Conservation (phyloP, 2,888 invertebrate species). For the Agrypnus murinus region DNA sequence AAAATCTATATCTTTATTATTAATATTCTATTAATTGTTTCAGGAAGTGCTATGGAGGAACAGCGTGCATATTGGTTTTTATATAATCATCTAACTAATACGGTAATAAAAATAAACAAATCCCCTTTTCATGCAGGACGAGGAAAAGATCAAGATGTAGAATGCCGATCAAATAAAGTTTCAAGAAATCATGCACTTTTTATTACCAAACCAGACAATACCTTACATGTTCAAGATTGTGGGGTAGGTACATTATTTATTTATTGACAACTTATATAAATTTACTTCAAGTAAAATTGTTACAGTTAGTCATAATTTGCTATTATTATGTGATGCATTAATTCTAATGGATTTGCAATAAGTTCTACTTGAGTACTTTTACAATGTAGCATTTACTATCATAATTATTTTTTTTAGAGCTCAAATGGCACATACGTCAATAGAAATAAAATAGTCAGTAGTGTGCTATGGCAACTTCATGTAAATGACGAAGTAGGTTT, state of each 20-base stretch:
- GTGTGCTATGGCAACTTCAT: constrained; percentile 66
- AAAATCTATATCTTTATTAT: too few relatives aligned
- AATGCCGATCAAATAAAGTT: constrained; percentile 45
- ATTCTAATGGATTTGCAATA: too few relatives aligned
- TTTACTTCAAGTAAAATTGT: too few relatives aligned
- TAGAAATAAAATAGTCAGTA: constrained; percentile 67
- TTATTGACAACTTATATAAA: too few relatives aligned
- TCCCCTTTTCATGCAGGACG: constrained; percentile 44
- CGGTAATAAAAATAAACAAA: constrained; percentile 22
- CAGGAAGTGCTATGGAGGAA: background rate
- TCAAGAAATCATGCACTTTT: constrained; percentile 56
- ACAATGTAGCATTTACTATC: too few relatives aligned
- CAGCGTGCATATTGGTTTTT: background rate
- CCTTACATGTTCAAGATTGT: constrained; percentile 49
- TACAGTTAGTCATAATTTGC: too few relatives aligned
- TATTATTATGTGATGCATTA: too few relatives aligned
- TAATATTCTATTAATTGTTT: too few relatives aligned
- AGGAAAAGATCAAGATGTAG: constrained; percentile 40
- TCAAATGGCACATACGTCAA: constrained; percentile 77
- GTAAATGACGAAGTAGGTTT: constrained; percentile 74
- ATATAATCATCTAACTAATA: background rate
- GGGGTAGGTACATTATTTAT: constrained; percentile 50
- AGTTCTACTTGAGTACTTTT: too few relatives aligned
- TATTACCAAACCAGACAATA: constrained; percentile 31
- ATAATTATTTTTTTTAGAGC: constrained; percentile 69